Evolutionary conservation across 2,113 vertebrate species (phyloP), one percentile per base, ranked within the genome.

Genomic region (Rhabdomys dilectus): DNA sequence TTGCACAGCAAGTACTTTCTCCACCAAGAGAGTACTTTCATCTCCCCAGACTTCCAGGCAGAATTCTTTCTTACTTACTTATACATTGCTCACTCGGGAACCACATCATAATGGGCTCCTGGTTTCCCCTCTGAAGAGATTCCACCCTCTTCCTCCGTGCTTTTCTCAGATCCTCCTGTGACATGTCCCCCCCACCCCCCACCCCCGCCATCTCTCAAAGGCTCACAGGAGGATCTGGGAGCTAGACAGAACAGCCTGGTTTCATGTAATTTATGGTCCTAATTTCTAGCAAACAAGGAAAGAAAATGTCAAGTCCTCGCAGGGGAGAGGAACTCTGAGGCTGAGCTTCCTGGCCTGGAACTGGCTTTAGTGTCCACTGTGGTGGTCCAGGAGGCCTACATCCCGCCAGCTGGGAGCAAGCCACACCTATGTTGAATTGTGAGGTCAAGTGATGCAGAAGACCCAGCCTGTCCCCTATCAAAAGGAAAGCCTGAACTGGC

Each of bases 241-340:
- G 45, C 36, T 2, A 10, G 4, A 24, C 15, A 4, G 22, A 53
- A 29, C 13, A 36, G 29, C 62, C 86, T 53, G 36, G 22, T 36
- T 42, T 88, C 29, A 2, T 36, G 31, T 90, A 73, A 90, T 78
- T 72, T 36, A 82, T 13, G 34, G 19, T 7, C 53, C 39, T 19
- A 34, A 66, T 92, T 95, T 88, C 89, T 87, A 92, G 8, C 39
- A 91, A 64, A 68, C 26, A 31, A 88, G 31, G 48, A 36, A 94
- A 42, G 80, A 34, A 73, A 62, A 89, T 4, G 15, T 1, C 19
- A 42, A 56, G 39, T 29, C 34, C 29, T 51, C 17, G 0, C 66
- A 53, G 34, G 31, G 60, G 77, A 95, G 8, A 82, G 13, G 34
- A 5, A n/a, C 29, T 60, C n/a, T 0, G 36, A 62, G 42, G 36